These are phyloP conservation scores for Tupaia chinensis DNA, from an alignment of 2,113 vertebrate genomes.

Conservation along the genomic window DNA sequence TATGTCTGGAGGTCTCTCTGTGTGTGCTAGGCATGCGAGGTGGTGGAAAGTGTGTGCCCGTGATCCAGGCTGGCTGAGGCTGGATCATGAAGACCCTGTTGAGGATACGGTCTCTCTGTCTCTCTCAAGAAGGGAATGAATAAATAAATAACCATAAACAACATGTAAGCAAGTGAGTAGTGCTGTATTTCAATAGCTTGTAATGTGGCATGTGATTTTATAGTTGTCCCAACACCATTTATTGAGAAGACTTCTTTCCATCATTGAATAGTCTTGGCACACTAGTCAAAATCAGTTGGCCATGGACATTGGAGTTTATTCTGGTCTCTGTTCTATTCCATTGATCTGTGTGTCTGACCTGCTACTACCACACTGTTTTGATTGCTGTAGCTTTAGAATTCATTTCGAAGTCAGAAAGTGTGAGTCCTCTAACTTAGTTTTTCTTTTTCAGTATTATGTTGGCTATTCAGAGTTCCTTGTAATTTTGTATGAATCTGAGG, in stretches of 20 bases:
- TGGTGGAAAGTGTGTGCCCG: too few species aligned
- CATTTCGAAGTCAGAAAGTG: neutral
- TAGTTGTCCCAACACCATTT: neutral
- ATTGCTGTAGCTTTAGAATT: neutral
- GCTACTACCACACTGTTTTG: neutral
- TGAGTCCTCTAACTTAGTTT: neutral
- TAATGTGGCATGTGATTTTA: neutral
- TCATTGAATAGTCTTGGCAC: neutral
- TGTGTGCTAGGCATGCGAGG: too few species aligned
- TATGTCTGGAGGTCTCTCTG: too few species aligned
- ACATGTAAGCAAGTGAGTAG: neutral
- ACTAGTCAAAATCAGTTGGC: neutral
- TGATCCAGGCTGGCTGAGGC: too few species aligned
- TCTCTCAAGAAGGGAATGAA: too few species aligned
- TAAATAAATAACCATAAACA: neutral
- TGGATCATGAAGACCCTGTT: too few species aligned
- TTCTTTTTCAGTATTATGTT: neutral
- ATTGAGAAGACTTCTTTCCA: neutral
- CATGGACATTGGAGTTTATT: neutral
- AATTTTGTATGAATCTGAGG: neutral
- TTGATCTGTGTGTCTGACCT: neutral
- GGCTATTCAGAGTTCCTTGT: neutral
- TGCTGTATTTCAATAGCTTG: neutral
- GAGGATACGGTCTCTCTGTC: too few species aligned
- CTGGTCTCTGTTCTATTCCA: neutral